phyloP scores from a whole-genome alignment of 2,888 invertebrate genomes.

The Chelonus formosanus region DNA sequence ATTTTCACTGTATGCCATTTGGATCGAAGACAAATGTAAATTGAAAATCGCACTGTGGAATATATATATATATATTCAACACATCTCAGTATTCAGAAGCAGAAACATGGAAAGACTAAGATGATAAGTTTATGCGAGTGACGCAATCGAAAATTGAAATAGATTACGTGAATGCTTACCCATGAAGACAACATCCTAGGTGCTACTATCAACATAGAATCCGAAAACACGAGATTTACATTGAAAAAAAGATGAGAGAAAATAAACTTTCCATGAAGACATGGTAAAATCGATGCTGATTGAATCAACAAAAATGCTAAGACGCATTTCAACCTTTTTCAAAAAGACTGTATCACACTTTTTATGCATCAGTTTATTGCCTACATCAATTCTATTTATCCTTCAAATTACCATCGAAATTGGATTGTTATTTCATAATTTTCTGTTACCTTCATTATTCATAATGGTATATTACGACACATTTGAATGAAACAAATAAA shows the following conservation, averaged over 20 bases:
- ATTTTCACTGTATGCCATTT: no score
- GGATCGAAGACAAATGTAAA: no score
- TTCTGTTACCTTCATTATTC: not conserved
- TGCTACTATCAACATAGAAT: slow-evolving; percentile 22
- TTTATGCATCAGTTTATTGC: no score
- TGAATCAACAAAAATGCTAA: slow-evolving; percentile 40
- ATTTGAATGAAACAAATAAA: no score
- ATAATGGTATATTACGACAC: not conserved
- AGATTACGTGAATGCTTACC: slow-evolving; percentile 38
- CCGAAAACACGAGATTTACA: slow-evolving; percentile 24
- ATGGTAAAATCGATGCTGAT: slow-evolving; percentile 46
- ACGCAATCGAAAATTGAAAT: slow-evolving; percentile 42
- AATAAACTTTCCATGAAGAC: slow-evolving; percentile 24
- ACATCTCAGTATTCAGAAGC: not conserved
- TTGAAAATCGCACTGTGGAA: no score
- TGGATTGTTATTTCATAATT: not conserved
- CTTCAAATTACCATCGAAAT: not conserved
- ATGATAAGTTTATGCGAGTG: slow-evolving; percentile 22
- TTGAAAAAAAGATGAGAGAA: slow-evolving; percentile 14
- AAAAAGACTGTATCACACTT: no score
- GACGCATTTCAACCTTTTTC: not conserved
- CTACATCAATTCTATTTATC: not conserved
- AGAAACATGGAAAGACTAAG: not conserved
- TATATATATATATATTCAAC: no score
- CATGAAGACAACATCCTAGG: slow-evolving; percentile 21